A percentile compares a stretch with the other conserved stretches of the same genome.
Conservation (phyloP, 2,797 vertebrate species). For the Falco concolor region DNA sequence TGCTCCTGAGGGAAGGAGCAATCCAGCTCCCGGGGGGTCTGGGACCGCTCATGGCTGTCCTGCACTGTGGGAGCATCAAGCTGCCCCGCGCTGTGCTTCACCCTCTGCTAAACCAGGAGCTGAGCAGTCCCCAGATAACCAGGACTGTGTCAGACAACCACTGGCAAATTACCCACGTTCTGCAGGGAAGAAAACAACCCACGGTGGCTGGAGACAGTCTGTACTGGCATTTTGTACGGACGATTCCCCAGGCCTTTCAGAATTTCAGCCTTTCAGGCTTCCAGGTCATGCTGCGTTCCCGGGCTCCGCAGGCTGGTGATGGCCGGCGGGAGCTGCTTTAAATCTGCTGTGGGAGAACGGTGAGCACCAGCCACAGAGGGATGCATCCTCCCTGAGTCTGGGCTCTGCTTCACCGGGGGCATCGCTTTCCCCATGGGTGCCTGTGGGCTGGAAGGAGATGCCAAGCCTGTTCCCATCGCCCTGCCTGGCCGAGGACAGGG, state of each 20-base stretch:
- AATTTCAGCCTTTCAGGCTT: not conserved
- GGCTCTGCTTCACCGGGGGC: fast-evolving
- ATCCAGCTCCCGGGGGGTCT: not conserved
- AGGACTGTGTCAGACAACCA: too few species aligned
- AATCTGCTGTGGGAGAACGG: not conserved
- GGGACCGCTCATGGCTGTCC: not conserved
- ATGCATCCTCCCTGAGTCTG: not conserved
- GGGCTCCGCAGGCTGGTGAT: not conserved
- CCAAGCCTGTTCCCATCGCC: fast-evolving
- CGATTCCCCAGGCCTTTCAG: not conserved
- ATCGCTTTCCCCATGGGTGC: not conserved
- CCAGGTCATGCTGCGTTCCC: not conserved
- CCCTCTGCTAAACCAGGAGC: not conserved
- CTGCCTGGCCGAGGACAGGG: fast-evolving
- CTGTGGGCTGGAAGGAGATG: not conserved
- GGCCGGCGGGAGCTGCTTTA: not conserved
- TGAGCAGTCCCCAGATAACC: not conserved
- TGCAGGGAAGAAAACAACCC: not conserved
- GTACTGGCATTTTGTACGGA: not conserved
- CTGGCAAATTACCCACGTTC: not conserved
- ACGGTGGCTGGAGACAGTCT: not conserved
- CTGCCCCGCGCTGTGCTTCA: fast-evolving
- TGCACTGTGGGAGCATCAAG: not conserved
- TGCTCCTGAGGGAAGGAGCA: not conserved
- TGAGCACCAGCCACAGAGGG: not conserved